phyloP scores from a whole-genome alignment of 53 echinoderm and acorn worm genomes.

The Patiria pectinifera region DNA sequence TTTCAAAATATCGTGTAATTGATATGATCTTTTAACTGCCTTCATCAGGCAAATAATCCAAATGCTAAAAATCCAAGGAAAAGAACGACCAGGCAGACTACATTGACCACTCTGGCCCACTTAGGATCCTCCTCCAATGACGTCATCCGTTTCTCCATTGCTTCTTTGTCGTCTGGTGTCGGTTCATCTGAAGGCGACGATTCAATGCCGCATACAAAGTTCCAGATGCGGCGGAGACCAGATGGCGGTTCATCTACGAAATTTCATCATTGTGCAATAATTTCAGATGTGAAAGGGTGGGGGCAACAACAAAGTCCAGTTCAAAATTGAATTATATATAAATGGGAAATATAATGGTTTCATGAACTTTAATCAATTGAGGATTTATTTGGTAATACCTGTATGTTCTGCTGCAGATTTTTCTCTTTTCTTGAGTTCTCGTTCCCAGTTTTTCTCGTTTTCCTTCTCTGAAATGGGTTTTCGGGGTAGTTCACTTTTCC shows the following conservation, averaged over 20 bases:
- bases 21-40: too few species aligned
- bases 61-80: conserved; percentile 76
- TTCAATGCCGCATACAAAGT: conserved; percentile 73
- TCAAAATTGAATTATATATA: too few species aligned
- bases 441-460: conserved; percentile 46
- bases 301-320: too few species aligned
- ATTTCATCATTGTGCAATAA: too few species aligned
- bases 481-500: conserved; percentile 49
- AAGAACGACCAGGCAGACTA: conserved; percentile 63
- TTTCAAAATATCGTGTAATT: too few species aligned
- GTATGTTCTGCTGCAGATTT: conserved; percentile 20
- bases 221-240: conserved; percentile 58
- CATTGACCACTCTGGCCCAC: conserved; percentile 66
- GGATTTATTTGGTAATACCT: neutral
- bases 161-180: conserved; percentile 47
- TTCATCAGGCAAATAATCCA: conserved; percentile 72
- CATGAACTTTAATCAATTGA: too few species aligned
- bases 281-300: too few species aligned
- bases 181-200: conserved; percentile 1
- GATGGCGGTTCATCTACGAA: conserved; percentile 38
- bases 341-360: too few species aligned
- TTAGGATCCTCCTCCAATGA: conserved; percentile 73
- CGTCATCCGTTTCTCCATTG: conserved; percentile 74
- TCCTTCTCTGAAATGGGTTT: conserved; percentile 65
- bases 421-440: conserved; percentile 26